phyloP scores from a whole-genome alignment of 2,888 invertebrate genomes.

The Neoaliturus tenellus region DNA sequence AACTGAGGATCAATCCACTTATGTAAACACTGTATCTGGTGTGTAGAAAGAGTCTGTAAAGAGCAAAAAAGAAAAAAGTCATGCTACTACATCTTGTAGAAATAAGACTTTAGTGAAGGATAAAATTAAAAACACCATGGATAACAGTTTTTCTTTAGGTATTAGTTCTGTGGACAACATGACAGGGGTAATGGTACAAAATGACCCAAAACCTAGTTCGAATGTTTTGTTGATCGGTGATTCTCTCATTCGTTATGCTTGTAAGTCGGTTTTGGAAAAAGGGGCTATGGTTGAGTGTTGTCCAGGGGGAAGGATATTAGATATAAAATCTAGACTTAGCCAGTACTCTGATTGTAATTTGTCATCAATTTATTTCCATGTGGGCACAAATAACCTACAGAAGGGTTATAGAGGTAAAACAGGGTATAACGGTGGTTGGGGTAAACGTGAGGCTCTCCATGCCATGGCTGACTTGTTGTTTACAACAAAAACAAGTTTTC shows the following conservation, averaged over 20 bases:
- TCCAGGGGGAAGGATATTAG: not conserved
- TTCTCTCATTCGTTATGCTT: constrained; percentile 2
- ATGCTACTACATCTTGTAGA: not conserved
- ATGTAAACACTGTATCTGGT: constrained; percentile 18
- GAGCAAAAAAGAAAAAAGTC: not conserved
- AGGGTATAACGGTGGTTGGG: constrained; percentile 28
- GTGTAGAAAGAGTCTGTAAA: not conserved
- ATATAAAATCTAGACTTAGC: not conserved
- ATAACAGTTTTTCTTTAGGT: not conserved
- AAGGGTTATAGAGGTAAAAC: not conserved
- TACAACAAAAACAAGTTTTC: not conserved
- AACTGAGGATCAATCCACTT: not conserved
- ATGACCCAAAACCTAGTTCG: not conserved
- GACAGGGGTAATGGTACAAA: not conserved
- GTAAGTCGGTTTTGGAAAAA: not conserved
- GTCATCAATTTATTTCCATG: not conserved
- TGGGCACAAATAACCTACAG: constrained; percentile 1
- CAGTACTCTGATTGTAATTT: not conserved
- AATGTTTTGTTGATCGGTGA: constrained; percentile 8
- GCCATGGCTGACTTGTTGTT: not conserved
- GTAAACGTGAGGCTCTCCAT: constrained; percentile 16
- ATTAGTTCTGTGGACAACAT: not conserved
- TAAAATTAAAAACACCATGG: not conserved
- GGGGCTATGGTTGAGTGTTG: not conserved
- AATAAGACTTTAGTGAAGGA: not conserved